These are phyloP conservation scores for Synchiropus splendidus DNA, from an alignment of 2,113 vertebrate species.

Conservation along the genomic window DNA sequence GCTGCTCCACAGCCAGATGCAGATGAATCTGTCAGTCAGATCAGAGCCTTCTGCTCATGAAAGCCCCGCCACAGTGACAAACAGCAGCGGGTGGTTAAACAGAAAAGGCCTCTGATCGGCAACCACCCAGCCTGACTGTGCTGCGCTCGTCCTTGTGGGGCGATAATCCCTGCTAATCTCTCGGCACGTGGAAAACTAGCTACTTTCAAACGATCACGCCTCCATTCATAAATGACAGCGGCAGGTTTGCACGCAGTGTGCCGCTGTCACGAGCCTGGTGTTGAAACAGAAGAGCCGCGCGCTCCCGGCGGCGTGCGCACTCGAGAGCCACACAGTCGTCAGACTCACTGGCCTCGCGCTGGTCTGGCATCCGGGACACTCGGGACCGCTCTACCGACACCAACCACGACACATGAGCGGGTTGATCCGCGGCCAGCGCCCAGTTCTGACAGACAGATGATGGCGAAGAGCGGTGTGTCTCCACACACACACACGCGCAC, in stretches of 20 bases:
- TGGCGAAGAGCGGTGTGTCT: too few species aligned
- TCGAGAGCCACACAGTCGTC: background rate
- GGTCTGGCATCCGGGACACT: too few species aligned
- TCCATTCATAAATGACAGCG: conserved; percentile 14
- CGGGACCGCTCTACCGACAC: too few species aligned
- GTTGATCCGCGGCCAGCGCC: too few species aligned
- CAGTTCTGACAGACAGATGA: too few species aligned
- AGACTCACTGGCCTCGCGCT: background rate
- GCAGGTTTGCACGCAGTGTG: too few species aligned
- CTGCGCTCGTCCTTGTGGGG: conserved; percentile 50
- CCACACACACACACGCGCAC: too few species aligned
- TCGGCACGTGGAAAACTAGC: conserved; percentile 31
- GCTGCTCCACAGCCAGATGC: too few species aligned
- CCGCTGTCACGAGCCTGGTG: background rate
- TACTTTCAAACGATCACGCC: conserved; percentile 41
- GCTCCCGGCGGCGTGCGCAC: background rate
- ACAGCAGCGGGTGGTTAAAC: too few species aligned
- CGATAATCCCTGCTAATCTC: conserved; percentile 65
- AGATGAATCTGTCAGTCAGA: too few species aligned
- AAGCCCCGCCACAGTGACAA: background rate
- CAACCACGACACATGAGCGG: too few species aligned
- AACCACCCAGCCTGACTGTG: conserved; percentile 9
- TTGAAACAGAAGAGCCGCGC: background rate
- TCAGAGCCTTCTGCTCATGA: background rate
- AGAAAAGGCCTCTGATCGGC: too few species aligned